Conservation (phyloP, 2,113 vertebrate genomes). For the Euleptes europaea region DNA sequence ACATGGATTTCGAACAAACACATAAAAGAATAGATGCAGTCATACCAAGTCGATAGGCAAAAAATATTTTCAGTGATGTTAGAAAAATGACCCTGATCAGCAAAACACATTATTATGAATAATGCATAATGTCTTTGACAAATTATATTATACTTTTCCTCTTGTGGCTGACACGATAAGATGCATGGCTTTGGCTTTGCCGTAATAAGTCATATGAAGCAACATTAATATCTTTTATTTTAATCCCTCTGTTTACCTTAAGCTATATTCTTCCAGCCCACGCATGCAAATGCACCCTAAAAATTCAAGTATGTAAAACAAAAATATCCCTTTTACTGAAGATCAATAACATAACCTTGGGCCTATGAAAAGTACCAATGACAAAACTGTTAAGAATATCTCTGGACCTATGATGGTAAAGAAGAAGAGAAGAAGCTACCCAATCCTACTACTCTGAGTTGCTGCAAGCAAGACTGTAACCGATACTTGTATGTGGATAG, state of each 20-base stretch:
- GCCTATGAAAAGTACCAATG: background rate
- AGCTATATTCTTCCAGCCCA: slow-evolving; percentile 5
- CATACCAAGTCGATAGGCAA: background rate
- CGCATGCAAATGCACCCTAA: background rate
- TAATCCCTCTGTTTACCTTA: background rate
- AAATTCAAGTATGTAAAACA: background rate
- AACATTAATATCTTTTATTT: slow-evolving; percentile 20
- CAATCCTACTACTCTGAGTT: background rate
- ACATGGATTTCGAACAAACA: background rate
- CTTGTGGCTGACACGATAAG: background rate
- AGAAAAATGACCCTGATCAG: slow-evolving; percentile 21
- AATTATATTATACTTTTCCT: background rate
- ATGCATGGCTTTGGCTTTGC: background rate
- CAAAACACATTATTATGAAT: background rate
- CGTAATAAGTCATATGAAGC: slow-evolving; percentile 2
- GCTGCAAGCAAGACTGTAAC: too few relatives aligned
- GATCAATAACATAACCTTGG: background rate
- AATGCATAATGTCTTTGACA: background rate
- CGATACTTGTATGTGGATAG: too few relatives aligned
- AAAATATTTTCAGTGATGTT: background rate
- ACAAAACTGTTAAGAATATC: background rate
- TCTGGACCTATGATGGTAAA: background rate
- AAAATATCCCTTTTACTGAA: background rate
- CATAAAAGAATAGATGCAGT: background rate
- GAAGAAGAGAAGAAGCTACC: background rate